Evolutionary conservation across 2,797 vertebrate species (phyloP).

Genomic region (Chiloscyllium punctatum): DNA sequence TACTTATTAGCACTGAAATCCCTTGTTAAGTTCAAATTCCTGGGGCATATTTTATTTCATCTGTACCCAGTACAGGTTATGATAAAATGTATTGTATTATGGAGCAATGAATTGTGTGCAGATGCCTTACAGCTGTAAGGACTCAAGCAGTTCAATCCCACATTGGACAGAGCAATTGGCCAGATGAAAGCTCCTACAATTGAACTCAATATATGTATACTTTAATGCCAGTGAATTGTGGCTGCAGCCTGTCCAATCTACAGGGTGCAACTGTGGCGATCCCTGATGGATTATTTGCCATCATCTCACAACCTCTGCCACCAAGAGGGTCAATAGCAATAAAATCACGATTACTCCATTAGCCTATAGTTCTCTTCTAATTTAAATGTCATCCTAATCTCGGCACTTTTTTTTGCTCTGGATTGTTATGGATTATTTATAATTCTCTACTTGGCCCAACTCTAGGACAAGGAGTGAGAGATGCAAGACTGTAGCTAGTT

Average conservation of each 20-base stretch:
- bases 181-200: neutral
- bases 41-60: slow-evolving; percentile 45
- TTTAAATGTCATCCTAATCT: neutral
- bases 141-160: neutral
- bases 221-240: neutral
- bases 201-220: neutral
- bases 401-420: neutral
- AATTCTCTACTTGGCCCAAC: neutral
- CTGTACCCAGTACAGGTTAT: slow-evolving; percentile 40
- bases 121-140: neutral
- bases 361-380: neutral
- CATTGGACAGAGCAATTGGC: neutral
- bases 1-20: slow-evolving; percentile 37
- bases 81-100: neutral
- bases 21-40: slow-evolving; percentile 49
- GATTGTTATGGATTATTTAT: neutral
- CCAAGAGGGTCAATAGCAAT: neutral
- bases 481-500: neutral
- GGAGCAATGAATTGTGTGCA: neutral
- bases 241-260: neutral
- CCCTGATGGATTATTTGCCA: neutral
- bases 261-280: neutral
- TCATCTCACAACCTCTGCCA: neutral
- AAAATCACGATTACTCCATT: neutral
- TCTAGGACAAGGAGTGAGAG: neutral